Evolutionary conservation across 2,888 invertebrate species (phyloP), one percentile per base, ranked within the genome.

Genomic region (Bimastos eiseni): DNA sequence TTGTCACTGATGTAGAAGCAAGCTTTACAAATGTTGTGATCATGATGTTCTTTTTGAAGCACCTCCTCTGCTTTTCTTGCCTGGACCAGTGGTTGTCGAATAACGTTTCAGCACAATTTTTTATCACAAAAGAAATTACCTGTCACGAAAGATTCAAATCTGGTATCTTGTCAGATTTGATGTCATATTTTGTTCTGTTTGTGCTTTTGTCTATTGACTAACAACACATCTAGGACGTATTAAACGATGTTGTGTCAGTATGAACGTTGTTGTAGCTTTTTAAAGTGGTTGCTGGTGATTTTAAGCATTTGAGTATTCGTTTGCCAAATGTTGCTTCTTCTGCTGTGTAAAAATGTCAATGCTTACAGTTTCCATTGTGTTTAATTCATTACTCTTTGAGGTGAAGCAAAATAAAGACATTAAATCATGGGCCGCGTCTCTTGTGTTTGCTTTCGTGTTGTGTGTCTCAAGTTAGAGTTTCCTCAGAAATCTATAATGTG

Each of bases 271-370:
- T 70, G 70, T 70, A 70, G n/a, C 70, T 70, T 49, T 49, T 70
- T n/a, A 70, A 70, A 70, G 70, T 70, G 70, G 70, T 70, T 70
- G 70, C 70, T 70, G 70, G 70, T 70, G 70, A 70, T 70, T 70
- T 70, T 70, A 70, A 70, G 70, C 70, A 70, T 70, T 70, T 70
- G 70, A 70, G 70, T 70, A 70, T 70, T 70, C 17, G 37, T 86
- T 86, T 36, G 86, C 86, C 86, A 86, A 86, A 86, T 86, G 86
- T 86, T 86, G 86, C 86, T 86, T 86, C 86, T 34, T 34, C 86
- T 86, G n/a, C 15, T 86, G 13, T 86, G 34, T 86, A 36, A 37
- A 86, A 34, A 86, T 15, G 86, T 86, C n/a, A 8, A n/a, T 86
- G 86, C 86, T 86, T 86, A 86, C 86, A 86, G 86, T 86, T 70